Percentiles rank a stretch among this genome's conserved stretches.
These are phyloP conservation scores for Mesoligia furuncula DNA, from an alignment of 2,888 invertebrate genomes.

Conservation along the genomic window DNA sequence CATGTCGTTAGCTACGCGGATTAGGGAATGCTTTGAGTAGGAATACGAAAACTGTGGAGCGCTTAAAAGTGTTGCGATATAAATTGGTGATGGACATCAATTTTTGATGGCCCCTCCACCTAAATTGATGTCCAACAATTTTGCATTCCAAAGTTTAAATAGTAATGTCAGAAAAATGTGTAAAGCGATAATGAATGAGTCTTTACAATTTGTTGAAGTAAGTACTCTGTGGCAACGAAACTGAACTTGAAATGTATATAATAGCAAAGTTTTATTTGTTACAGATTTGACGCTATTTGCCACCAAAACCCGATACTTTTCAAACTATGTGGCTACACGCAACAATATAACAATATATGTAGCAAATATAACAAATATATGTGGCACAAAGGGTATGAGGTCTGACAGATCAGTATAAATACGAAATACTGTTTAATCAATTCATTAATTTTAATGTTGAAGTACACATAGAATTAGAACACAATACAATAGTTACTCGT, in stretches of 20 bases:
- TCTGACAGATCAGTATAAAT: neutral
- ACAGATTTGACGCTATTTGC: neutral
- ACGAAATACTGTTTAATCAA: neutral
- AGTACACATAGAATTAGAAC: conserved; percentile 16
- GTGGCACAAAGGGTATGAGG: neutral
- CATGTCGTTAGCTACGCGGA: conserved; percentile 68
- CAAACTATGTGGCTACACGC: neutral
- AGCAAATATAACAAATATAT: too few relatives aligned
- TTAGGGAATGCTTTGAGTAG: conserved; percentile 52
- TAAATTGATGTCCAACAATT: neutral
- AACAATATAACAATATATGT: too few relatives aligned
- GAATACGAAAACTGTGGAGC: conserved; percentile 52
- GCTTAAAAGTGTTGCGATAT: neutral
- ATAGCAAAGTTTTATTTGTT: neutral
- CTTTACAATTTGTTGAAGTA: neutral
- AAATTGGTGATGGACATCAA: neutral
- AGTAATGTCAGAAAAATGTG: neutral
- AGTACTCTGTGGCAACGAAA: neutral
- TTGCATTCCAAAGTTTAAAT: neutral
- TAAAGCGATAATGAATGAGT: neutral
- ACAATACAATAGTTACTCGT: conserved; percentile 19
- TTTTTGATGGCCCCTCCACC: neutral
- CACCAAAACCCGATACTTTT: neutral
- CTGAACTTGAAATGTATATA: neutral
- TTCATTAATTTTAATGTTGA: conserved; percentile 29